Conservation (phyloP, 92 coral and sea anemone species). For the Bergia puertoricense region DNA sequence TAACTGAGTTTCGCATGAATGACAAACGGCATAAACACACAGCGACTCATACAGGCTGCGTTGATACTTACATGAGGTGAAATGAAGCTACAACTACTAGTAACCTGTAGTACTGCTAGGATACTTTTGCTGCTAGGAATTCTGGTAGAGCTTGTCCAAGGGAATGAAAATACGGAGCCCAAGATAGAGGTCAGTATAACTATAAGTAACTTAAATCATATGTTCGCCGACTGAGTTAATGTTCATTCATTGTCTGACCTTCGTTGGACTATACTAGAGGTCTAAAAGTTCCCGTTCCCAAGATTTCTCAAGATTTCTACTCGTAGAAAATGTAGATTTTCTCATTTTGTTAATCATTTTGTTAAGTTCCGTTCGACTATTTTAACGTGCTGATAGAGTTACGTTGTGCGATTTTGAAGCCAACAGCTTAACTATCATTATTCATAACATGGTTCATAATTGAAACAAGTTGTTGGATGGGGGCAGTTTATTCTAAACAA, state of each 20-base stretch:
- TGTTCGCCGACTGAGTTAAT: background rate
- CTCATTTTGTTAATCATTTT: too few species aligned
- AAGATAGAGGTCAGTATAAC: constrained; percentile 2
- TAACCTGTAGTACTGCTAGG: background rate
- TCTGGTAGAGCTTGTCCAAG: background rate
- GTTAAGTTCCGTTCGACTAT: background rate
- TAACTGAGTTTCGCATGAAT: background rate
- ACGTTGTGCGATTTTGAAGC: background rate
- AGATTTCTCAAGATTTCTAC: background rate
- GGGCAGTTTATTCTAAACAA: too few species aligned
- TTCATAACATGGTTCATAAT: background rate
- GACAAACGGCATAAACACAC: background rate
- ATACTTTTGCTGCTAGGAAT: background rate
- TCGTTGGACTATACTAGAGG: background rate
- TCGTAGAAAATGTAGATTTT: background rate
- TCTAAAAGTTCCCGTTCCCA: background rate
- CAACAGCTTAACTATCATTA: too few species aligned
- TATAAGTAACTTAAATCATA: background rate
- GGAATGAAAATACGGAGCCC: background rate
- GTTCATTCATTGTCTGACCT: background rate
- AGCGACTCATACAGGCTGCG: background rate
- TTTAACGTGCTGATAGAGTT: too few species aligned
- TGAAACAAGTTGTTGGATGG: too few species aligned
- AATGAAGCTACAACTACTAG: background rate
- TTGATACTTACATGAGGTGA: background rate